phyloP scores from a whole-genome alignment of 2,797 vertebrate species.

The Urosaurus nigricauda region DNA sequence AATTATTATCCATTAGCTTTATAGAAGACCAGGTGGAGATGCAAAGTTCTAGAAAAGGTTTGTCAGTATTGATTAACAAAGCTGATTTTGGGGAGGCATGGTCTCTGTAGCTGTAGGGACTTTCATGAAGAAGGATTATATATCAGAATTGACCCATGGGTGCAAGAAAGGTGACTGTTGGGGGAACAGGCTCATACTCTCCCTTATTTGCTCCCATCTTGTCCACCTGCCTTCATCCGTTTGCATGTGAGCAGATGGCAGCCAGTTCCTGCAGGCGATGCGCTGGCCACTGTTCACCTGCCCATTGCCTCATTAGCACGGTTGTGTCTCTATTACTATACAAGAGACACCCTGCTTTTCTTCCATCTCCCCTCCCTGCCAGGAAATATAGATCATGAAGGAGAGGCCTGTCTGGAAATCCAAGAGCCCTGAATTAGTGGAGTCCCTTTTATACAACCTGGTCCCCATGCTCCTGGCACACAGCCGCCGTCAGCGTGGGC shows the following conservation, averaged over 20 bases:
- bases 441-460: not conserved
- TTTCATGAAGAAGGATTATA: not conserved
- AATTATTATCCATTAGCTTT: not conserved
- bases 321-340: not conserved
- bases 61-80: not conserved
- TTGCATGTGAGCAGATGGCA: slow-evolving; percentile 10
- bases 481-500: not conserved
- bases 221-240: not conserved
- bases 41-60: not conserved
- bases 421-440: not conserved
- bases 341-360: not conserved
- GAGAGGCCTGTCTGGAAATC: slow-evolving; percentile 1
- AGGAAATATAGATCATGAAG: not conserved
- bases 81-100: not conserved
- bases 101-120: not conserved
- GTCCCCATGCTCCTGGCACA: too few relatives aligned
- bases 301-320: not conserved
- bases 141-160: not conserved
- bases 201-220: not conserved
- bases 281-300: slow-evolving; percentile 2
- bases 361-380: too few relatives aligned
- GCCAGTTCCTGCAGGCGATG: not conserved
- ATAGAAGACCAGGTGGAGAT: not conserved
- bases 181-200: not conserved
- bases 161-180: not conserved